Evolutionary conservation across 2,113 vertebrate species (phyloP).

Genomic region (Rhipidura dahli): DNA sequence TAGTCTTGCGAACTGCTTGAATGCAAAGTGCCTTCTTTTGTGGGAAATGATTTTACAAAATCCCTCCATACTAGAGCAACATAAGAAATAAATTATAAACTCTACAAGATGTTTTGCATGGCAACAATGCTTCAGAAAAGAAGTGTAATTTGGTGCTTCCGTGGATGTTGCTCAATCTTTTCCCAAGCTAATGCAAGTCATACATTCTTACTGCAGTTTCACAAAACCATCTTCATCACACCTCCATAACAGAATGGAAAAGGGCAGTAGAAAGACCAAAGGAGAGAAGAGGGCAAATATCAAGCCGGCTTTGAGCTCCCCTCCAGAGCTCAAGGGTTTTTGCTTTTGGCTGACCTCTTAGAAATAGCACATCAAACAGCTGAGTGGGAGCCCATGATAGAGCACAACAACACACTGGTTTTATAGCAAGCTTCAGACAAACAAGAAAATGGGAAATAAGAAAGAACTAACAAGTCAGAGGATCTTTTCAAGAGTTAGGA

Average conservation of each 20-base stretch:
- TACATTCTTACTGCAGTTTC: neutral
- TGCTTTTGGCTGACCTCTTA: neutral
- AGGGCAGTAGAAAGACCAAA: neutral
- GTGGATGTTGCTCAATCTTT: neutral
- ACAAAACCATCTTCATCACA: neutral
- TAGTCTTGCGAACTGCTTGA: neutral
- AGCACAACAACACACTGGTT: neutral
- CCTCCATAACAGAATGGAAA: neutral
- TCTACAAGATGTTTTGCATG: neutral
- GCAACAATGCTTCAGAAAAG: neutral
- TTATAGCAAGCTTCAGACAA: neutral
- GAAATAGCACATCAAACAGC: fast-evolving
- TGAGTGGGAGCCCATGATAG: fast-evolving
- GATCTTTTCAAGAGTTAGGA: neutral
- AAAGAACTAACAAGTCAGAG: neutral
- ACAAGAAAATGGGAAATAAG: neutral
- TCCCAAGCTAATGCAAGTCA: neutral
- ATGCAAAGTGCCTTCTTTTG: neutral
- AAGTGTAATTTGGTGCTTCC: neutral
- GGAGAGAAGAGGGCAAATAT: neutral
- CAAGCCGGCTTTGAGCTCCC: neutral
- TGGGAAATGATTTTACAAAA: neutral
- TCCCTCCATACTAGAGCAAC: no score
- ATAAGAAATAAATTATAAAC: neutral
- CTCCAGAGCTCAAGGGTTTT: neutral